Base-by-base conservation (phyloP, 2,797 vertebrate species). In the Sternotherus odoratus region DNA sequence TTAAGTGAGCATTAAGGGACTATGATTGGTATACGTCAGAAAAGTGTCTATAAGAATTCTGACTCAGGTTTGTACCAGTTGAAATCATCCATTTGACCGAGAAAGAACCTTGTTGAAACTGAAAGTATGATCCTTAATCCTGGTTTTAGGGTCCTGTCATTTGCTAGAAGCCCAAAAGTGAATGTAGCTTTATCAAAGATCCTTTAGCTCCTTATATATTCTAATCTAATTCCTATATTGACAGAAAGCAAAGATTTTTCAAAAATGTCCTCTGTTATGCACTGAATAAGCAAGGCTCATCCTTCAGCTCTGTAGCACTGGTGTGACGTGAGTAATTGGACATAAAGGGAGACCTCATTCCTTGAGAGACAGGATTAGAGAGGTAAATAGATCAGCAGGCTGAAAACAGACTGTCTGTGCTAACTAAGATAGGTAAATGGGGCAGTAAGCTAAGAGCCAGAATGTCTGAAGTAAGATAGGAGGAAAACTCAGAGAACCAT, bases 251-350 rank as follows among this genome's bases (percentile, higher is more conserved):
- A 24, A 82, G 23, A 28, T 6, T 82, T 19, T 54, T 56, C 21
- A 3, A 0, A 2, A 33, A 26, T 60, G 13, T 13, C 28, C 56
- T 57, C 13, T 12, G 28, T 89, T 24, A 3, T 3, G 0, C 12
- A 8, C 46, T 82, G 51, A 12, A 2, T 50, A 50, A 80, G 24
- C 4, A 79, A 54, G 26, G 39, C 36, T 8, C 12, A 16, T 54
- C 51, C 24, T 79, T 53, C 57, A 60, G 15, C 15, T 60, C 12
- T 60, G 30, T 28, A 60, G 57, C 28, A 13, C 57, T 16, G 15
- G 57, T 17, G 30, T 60, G 57, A 60, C 57, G 15, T 60, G 57
- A n/a, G 15, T 60, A 60, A 17, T 60, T 60, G 57, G 57, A 60
- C 57, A 60, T 60, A 60, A 60, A 15, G 30, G 57, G 30, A 60